Conservation (phyloP, 2,888 invertebrate genomes). For the Brachypalpus laphriformis region DNA sequence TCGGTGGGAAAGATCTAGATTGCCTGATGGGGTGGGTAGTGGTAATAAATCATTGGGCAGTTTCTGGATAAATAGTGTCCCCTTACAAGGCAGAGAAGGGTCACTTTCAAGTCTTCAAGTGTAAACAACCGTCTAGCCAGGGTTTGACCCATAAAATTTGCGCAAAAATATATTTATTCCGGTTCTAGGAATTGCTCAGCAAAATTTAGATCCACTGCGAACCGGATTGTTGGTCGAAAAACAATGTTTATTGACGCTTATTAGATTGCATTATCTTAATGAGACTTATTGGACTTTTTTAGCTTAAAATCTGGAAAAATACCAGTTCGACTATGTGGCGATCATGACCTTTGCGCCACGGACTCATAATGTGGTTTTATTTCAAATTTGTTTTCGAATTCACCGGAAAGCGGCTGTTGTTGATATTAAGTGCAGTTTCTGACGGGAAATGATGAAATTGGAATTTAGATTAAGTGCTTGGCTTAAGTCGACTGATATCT, state of each 20-base stretch:
- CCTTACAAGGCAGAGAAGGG: no score
- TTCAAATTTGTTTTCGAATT: not conserved
- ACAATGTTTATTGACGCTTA: constrained; percentile 24
- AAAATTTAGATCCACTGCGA: not conserved
- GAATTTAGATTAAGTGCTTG: not conserved
- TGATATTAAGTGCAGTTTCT: not conserved
- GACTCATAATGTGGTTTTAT: not conserved
- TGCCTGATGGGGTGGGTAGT: not conserved
- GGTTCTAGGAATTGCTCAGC: not conserved
- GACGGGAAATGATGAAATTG: not conserved
- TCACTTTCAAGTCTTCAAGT: not conserved
- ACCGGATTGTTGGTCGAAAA: constrained; percentile 4
- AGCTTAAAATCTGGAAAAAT: constrained; percentile 23
- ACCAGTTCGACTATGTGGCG: constrained; percentile 3
- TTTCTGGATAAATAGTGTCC: not conserved
- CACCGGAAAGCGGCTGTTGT: not conserved
- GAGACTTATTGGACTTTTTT: constrained; percentile 12
- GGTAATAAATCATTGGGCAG: not conserved
- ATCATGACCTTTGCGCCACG: not conserved
- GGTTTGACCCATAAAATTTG: not conserved
- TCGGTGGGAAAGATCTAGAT: not conserved
- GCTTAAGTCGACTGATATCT: no score
- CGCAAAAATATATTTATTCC: not conserved
- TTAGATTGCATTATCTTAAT: constrained; percentile 29
- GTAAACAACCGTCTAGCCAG: not conserved